Percentiles rank a stretch among this genome's conserved stretches.
These are phyloP conservation scores for Bubo scandiacus DNA, from an alignment of 2,113 vertebrate species.

Conservation along the genomic window DNA sequence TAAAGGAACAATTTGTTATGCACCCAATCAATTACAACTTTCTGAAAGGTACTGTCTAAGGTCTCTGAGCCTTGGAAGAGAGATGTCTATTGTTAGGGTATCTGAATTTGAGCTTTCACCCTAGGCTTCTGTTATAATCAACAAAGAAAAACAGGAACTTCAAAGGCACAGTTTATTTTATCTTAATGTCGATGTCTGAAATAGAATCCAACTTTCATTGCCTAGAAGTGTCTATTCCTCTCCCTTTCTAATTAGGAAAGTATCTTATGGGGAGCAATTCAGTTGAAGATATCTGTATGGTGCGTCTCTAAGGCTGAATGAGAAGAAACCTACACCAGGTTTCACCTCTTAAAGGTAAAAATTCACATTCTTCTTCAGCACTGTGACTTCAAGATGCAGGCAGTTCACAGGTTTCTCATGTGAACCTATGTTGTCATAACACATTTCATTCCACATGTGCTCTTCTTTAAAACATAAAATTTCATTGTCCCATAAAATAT, in stretches of 20 bases:
- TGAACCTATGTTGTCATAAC: neutral
- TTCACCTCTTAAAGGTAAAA: neutral
- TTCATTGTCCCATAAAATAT: neutral
- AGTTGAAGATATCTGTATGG: neutral
- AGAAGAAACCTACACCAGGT: neutral
- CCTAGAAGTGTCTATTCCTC: neutral
- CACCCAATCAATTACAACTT: neutral
- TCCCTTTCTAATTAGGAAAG: neutral
- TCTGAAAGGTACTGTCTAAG: neutral
- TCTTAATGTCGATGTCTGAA: neutral
- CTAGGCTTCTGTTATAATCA: neutral
- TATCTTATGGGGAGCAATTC: neutral
- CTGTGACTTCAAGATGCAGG: neutral
- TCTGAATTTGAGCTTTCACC: neutral
- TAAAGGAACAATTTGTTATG: neutral
- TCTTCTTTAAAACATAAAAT: neutral
- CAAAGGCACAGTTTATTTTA: neutral
- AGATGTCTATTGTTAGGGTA: neutral
- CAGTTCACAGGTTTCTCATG: fast-evolving
- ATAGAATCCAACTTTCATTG: neutral
- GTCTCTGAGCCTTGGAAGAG: neutral
- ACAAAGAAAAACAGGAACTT: neutral
- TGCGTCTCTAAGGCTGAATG: neutral
- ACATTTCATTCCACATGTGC: neutral
- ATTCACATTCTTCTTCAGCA: neutral